A percentile compares a stretch with the other conserved stretches of the same genome.
Conservation (phyloP, 2,888 invertebrate genomes). For the Galerucella pusilla region DNA sequence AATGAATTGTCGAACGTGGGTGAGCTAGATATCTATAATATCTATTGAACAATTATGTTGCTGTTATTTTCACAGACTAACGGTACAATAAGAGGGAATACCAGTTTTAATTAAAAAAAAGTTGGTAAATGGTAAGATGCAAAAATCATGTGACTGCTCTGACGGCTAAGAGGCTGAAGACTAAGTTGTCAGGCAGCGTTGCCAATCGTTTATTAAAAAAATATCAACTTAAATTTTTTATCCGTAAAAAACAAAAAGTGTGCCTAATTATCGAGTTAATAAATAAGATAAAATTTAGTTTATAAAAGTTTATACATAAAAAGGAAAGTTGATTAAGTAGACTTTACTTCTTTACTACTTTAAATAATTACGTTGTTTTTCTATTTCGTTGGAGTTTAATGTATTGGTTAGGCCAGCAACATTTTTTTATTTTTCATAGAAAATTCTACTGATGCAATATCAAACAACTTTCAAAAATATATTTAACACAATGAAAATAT, state of each 20-base stretch:
- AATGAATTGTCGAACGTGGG: conserved; percentile 50
- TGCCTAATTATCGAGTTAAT: too few species aligned
- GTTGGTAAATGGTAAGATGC: conserved; percentile 52
- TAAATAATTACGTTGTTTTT: neutral
- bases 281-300: too few species aligned
- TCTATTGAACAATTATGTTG: conserved; percentile 54
- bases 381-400: neutral
- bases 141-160: conserved; percentile 54
- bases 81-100: conserved; percentile 54
- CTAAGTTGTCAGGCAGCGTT: conserved; percentile 9
- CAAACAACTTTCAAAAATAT: neutral
- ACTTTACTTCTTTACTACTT: neutral
- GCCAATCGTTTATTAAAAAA: neutral
- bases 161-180: conserved; percentile 36
- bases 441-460: neutral
- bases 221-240: neutral
- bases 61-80: conserved; percentile 53
- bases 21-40: conserved; percentile 51
- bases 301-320: too few species aligned
- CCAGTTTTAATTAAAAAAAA: conserved; percentile 56
- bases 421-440: neutral
- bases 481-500: neutral
- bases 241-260: too few species aligned
- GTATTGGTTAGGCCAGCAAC: neutral
- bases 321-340: too few species aligned